Evolutionary conservation across 23 tunicate genomes (phyloP).

Genomic region (Ciona savignyi): DNA sequence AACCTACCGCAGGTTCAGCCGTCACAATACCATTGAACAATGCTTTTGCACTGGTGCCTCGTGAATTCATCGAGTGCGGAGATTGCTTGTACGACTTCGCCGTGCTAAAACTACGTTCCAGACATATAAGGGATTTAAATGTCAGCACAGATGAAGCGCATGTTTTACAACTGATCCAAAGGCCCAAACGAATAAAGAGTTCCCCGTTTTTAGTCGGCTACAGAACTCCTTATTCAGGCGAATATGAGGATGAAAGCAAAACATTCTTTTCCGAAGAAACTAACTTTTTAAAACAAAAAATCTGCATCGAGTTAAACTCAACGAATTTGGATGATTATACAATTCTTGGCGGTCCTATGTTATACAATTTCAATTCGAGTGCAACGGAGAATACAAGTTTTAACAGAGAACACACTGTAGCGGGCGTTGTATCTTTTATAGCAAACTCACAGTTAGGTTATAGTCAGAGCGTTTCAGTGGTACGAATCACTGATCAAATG

Average conservation of each 20-base stretch:
- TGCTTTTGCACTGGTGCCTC: constrained; percentile 31
- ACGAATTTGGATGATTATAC: neutral
- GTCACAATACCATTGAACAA: constrained; percentile 33
- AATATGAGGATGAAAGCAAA: neutral
- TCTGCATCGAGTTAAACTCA: neutral
- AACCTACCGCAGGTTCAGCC: constrained; percentile 31
- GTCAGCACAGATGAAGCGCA: constrained; percentile 8
- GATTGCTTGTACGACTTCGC: constrained; percentile 50
- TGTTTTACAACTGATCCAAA: neutral
- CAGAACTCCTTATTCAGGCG: neutral
- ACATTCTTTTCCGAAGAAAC: neutral
- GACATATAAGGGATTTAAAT: constrained; percentile 2
- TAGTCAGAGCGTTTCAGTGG: constrained; percentile 9
- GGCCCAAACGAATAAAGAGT: neutral
- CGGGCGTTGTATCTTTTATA: neutral
- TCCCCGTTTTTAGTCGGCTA: neutral
- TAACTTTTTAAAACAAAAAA: neutral
- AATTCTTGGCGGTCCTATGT: neutral
- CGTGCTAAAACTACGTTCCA: constrained; percentile 6
- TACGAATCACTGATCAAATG: constrained; percentile 24
- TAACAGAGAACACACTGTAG: neutral
- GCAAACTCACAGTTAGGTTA: neutral
- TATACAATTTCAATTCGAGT: neutral
- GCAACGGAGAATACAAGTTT: neutral
- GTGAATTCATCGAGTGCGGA: constrained; percentile 58